Conservation (phyloP, 2,888 invertebrate genomes). For the Andrena chrysosceles region DNA sequence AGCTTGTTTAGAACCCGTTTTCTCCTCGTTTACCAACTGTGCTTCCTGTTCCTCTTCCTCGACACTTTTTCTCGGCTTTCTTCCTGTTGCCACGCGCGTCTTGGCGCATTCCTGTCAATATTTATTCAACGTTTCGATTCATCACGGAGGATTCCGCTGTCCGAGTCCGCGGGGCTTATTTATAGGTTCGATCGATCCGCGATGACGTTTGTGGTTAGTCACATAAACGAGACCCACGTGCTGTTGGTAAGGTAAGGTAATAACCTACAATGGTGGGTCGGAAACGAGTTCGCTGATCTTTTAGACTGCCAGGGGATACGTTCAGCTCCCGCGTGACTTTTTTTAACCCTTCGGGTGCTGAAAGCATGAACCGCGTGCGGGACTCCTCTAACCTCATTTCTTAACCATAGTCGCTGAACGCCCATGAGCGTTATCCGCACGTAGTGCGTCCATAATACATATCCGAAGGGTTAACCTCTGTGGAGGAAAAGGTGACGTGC, state of each 20-base stretch:
- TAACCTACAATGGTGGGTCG: too few relatives aligned
- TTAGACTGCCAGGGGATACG: not conserved
- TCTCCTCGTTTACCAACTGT: not conserved
- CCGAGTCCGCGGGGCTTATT: not conserved
- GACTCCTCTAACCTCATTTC: too few relatives aligned
- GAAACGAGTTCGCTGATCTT: not conserved
- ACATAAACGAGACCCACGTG: not conserved
- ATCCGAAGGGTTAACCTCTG: not conserved
- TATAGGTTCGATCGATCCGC: constrained; percentile 12
- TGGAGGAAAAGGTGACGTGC: not conserved
- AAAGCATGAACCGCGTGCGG: too few relatives aligned
- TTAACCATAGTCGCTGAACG: too few relatives aligned
- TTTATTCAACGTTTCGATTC: not conserved
- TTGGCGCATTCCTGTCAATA: not conserved
- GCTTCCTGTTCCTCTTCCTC: constrained; percentile 4
- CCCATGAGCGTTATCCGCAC: too few relatives aligned
- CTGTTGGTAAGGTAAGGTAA: not conserved
- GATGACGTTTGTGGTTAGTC: not conserved
- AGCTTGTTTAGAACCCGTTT: not conserved
- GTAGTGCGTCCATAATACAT: too few relatives aligned
- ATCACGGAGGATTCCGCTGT: too few relatives aligned
- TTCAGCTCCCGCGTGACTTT: too few relatives aligned
- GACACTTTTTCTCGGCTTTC: not conserved
- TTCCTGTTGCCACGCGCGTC: not conserved
- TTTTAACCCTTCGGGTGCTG: too few relatives aligned